A percentile compares a stretch with the other conserved stretches of the same genome.
These are phyloP conservation scores for Carcinoscorpius rotundicauda DNA, from an alignment of 1,140 invertebrate genomes.

Conservation along the genomic window DNA sequence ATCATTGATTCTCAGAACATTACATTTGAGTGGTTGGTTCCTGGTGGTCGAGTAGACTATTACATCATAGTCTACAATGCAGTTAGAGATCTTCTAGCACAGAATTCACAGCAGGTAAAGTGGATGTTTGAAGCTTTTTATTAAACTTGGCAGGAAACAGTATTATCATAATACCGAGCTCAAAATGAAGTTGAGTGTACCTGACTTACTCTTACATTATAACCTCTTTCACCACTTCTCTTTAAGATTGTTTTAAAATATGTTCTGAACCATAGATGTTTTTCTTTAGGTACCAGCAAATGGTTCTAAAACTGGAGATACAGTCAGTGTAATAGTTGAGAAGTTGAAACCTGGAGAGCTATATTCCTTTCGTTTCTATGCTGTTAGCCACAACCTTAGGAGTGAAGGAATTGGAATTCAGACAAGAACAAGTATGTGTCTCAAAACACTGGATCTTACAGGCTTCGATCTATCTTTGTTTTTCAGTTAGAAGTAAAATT, in stretches of 20 bases:
- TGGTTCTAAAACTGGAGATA: slow-evolving; percentile 32
- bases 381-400: slow-evolving; percentile 43
- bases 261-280: no score
- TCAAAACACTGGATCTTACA: no score
- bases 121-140: no score
- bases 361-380: slow-evolving; percentile 61
- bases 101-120: slow-evolving; percentile 22
- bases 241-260: no score
- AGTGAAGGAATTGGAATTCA: slow-evolving; percentile 29
- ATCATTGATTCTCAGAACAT: slow-evolving; percentile 76
- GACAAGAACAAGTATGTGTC: slow-evolving; percentile 51
- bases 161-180: no score
- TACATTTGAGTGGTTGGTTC: slow-evolving; percentile 72
- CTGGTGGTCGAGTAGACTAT: slow-evolving; percentile 68
- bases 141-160: no score
- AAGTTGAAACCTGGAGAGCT: slow-evolving; percentile 65
- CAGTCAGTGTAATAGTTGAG: slow-evolving; percentile 47
- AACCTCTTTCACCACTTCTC: no score
- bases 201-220: no score
- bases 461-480: no score
- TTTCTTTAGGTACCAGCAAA: slow-evolving; percentile 17
- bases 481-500: not conserved
- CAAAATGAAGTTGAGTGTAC: no score
- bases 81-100: slow-evolving; percentile 21
- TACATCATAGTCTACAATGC: slow-evolving; percentile 40